Evolutionary conservation across 2,113 vertebrate species (phyloP).

Genomic region (Dicerorhinus sumatrensis): DNA sequence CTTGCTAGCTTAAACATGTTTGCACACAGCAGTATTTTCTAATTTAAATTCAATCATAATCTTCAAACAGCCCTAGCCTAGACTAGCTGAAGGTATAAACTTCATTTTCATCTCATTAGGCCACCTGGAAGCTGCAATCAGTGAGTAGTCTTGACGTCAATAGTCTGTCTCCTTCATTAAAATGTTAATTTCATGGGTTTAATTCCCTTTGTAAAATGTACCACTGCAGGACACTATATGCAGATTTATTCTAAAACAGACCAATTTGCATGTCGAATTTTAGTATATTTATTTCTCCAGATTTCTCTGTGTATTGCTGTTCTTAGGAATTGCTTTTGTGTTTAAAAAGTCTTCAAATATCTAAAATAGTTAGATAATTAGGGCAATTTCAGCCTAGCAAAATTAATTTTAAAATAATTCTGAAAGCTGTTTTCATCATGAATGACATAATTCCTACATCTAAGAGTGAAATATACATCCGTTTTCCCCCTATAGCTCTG

Average conservation of each 20-base stretch:
- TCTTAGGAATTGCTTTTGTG: conserved; percentile 81
- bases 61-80: conserved; percentile 87
- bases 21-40: conserved; percentile 89
- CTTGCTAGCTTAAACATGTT: conserved; percentile 88
- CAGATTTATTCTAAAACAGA: conserved; percentile 85
- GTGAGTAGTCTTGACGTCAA: conserved; percentile 86
- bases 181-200: conserved; percentile 90
- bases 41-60: conserved; percentile 90
- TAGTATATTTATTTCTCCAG: conserved; percentile 81
- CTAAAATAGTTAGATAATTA: conserved; percentile 55
- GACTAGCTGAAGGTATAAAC: conserved; percentile 88
- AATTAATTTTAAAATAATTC: conserved; percentile 52
- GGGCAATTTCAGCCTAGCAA: conserved; percentile 46
- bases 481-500: neutral
- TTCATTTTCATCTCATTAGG: conserved; percentile 91
- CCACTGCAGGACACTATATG: conserved; percentile 84
- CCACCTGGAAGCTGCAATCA: conserved; percentile 90
- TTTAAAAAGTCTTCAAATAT: conserved; percentile 52
- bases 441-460: neutral
- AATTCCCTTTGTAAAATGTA: conserved; percentile 87
- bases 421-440: conserved; percentile 8
- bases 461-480: neutral
- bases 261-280: conserved; percentile 82
- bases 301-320: conserved; percentile 78
- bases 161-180: conserved; percentile 90